Base-by-base conservation (phyloP, 2,797 vertebrate genomes). In the Phylloscopus collybita region DNA sequence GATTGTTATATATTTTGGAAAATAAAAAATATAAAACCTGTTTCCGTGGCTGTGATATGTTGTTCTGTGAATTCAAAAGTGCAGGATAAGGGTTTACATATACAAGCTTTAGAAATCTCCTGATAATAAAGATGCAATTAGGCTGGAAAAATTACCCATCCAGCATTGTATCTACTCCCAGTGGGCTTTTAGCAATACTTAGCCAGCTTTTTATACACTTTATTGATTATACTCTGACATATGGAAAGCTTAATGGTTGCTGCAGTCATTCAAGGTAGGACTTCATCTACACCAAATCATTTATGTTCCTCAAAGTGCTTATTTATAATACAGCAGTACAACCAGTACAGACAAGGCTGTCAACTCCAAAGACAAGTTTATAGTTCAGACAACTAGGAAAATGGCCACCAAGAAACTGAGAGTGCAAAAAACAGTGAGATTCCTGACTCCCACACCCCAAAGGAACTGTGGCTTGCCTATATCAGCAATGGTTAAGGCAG, bases 11-110 rank as follows among this genome's bases (percentile, higher is more conserved):
- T 4, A 30, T 94, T 95, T 80, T 85, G 72, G 88, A 94, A 96
- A 97, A 96, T 94, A 96, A 97, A 97, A 78, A 65, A 83, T 70
- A 76, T 38, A 72, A 93, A 79, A 9, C 26, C 23, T 80, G 18
- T 40, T 69, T 40, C 45, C 16, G 29, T 75, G 59, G 14, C 36
- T 94, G 34, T 91, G 27, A 60, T 59, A 71, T 66, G 36, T 69
- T 75, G 81, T 84, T 75, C 60, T 84, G n/a, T 92, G 47, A 73
- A 86, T 82, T 16, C 26, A 75, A 60, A 90, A 71, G 18, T 44
- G 11, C 16, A 86, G 23, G 15, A 40, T 20, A 80, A 54, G 12
- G 6, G 32, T 89, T 84, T 90, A 76, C 1, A 5, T 34, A 69
- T 15, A 2, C 61, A 72, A 59, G 20, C 27, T 73, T 84, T 65